These are phyloP conservation scores for Pyrocoelia pectoralis DNA, from an alignment of 2,888 invertebrate genomes.

Conservation along the genomic window DNA sequence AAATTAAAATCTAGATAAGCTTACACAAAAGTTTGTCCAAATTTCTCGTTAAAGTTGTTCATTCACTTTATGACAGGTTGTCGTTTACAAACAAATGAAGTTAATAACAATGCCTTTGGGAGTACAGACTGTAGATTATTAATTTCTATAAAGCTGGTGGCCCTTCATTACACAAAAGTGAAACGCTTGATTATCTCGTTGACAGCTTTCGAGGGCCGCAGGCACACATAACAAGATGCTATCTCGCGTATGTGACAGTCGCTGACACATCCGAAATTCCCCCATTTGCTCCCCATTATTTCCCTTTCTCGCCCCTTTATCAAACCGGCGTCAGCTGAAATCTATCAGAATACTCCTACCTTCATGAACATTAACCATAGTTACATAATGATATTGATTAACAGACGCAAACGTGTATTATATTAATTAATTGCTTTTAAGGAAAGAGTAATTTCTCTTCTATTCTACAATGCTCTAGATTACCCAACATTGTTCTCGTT, in stretches of 20 bases:
- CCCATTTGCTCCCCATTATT: constrained; percentile 41
- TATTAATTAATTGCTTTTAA: constrained; percentile 26
- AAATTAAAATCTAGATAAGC: constrained; percentile 25
- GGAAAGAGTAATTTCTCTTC: constrained; percentile 11
- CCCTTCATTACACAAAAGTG: constrained; percentile 43
- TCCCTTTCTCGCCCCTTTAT: constrained; percentile 39
- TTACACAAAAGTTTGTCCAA: constrained; percentile 22
- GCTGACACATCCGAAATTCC: constrained; percentile 48
- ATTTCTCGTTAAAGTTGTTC: constrained; percentile 27
- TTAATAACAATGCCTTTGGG: constrained; percentile 32
- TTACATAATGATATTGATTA: constrained; percentile 27
- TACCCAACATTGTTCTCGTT: constrained; percentile 1
- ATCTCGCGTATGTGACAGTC: constrained; percentile 48
- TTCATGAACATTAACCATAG: constrained; percentile 29
- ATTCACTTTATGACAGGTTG: constrained; percentile 27
- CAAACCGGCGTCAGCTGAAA: constrained; percentile 36
- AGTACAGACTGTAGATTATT: constrained; percentile 37
- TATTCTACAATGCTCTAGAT: constrained; percentile 2
- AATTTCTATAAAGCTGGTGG: constrained; percentile 43
- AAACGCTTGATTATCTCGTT: constrained; percentile 44
- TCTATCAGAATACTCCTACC: constrained; percentile 32
- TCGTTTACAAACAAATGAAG: constrained; percentile 32
- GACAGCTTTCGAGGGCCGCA: constrained; percentile 41
- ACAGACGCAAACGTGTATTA: constrained; percentile 23
- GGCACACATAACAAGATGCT: constrained; percentile 44